These are phyloP conservation scores for Phyto melanocephala DNA, from an alignment of 2,888 invertebrate species.

Conservation along the genomic window DNA sequence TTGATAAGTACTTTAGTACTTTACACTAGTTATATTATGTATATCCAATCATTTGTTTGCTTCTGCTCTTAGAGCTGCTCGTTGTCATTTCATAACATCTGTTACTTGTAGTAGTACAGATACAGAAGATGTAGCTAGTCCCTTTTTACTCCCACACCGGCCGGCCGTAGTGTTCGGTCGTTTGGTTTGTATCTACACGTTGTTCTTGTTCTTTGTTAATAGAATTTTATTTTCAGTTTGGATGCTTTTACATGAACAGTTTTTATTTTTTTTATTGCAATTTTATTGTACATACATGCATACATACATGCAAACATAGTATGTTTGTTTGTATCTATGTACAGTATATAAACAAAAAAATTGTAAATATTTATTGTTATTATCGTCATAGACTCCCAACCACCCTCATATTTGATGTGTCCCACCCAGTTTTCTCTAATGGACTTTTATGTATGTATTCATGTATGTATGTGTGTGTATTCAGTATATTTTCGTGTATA, in stretches of 20 bases:
- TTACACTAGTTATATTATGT: not conserved
- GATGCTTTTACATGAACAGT: conserved; percentile 53
- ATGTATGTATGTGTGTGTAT: not conserved
- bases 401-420: conserved; percentile 59
- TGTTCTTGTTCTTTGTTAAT: conserved; percentile 4
- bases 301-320: not conserved
- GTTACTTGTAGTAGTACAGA: no score
- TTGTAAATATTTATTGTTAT: conserved; percentile 18
- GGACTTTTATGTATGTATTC: conserved; percentile 27
- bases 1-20: not conserved
- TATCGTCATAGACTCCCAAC: conserved; percentile 31
- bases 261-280: not conserved
- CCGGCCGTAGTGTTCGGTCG: not conserved
- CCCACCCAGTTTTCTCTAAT: conserved; percentile 64
- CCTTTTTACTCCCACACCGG: conserved; percentile 2
- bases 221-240: conserved; percentile 29
- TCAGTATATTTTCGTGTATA: not conserved
- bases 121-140: not conserved
- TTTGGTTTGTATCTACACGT: not conserved
- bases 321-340: not conserved
- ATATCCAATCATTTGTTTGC: not conserved
- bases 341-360: not conserved
- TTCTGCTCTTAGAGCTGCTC: not conserved
- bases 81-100: not conserved
- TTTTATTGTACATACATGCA: not conserved